phyloP scores from a whole-genome alignment of 2,113 vertebrate species.

The Alligator sinensis region DNA sequence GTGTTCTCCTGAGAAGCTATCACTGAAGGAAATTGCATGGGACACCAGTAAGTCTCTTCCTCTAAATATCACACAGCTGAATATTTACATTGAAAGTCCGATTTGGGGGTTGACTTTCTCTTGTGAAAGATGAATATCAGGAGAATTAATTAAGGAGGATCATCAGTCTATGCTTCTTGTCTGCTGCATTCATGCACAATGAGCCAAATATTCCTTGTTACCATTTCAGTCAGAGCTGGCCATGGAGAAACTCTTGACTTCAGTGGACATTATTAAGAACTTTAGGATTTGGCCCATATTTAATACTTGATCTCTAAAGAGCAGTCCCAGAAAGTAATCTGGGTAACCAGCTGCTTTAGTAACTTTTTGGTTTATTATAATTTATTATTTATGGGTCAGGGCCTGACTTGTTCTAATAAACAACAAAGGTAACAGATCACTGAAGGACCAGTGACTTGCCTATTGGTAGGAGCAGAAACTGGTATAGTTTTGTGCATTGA shows the following conservation, averaged over 20 bases:
- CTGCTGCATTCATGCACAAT: background rate
- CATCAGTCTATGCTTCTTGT: fast-evolving
- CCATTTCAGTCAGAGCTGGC: background rate
- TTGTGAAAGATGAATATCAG: background rate
- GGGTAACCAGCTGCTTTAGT: background rate
- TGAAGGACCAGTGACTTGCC: background rate
- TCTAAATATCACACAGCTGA: background rate
- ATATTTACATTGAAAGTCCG: background rate
- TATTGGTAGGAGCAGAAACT: background rate
- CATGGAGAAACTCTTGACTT: background rate
- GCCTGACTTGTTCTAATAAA: fast-evolving
- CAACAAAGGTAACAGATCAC: background rate
- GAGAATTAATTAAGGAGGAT: background rate
- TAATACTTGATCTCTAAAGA: background rate
- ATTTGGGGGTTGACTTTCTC: background rate
- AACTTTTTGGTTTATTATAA: background rate
- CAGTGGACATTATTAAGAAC: background rate
- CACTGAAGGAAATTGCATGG: background rate
- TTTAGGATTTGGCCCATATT: background rate
- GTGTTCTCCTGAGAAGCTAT: background rate
- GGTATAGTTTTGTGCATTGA: background rate
- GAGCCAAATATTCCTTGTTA: background rate
- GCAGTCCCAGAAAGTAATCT: background rate
- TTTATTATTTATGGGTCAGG: background rate
- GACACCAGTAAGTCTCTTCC: background rate